Evolutionary conservation across 2,113 vertebrate genomes (phyloP).

Genomic region (Perca flavescens): DNA sequence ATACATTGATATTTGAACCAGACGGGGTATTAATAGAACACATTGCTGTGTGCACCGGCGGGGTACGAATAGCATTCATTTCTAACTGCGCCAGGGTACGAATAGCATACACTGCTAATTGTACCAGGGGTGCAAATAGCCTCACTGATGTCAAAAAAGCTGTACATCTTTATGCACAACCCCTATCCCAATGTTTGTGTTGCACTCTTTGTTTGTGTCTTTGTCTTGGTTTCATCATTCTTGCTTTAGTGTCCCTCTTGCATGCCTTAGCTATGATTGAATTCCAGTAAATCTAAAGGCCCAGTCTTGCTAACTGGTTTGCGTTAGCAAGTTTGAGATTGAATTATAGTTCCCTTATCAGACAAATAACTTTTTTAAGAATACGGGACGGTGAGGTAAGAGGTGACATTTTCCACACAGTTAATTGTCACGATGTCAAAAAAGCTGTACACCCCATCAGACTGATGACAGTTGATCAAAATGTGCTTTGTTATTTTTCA

Average conservation of each 20-base stretch:
- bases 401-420: not conserved
- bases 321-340: not conserved
- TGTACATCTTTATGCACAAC: not conserved
- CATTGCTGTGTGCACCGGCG: no score
- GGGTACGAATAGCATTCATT: no score
- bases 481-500: not conserved
- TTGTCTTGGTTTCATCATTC: constrained; percentile 6
- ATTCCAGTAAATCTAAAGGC: not conserved
- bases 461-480: not conserved
- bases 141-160: not conserved
- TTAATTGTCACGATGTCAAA: not conserved
- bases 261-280: not conserved
- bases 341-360: not conserved
- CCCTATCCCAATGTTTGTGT: not conserved
- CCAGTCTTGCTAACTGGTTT: not conserved
- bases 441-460: not conserved
- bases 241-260: not conserved
- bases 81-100: no score
- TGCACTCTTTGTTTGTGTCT: not conserved
- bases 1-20: no score
- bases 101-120: no score
- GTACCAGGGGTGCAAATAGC: no score
- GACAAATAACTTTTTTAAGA: not conserved
- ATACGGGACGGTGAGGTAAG: not conserved
- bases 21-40: no score